phyloP scores from a whole-genome alignment of 2,797 vertebrate species.

The Chloroceryle amazona region DNA sequence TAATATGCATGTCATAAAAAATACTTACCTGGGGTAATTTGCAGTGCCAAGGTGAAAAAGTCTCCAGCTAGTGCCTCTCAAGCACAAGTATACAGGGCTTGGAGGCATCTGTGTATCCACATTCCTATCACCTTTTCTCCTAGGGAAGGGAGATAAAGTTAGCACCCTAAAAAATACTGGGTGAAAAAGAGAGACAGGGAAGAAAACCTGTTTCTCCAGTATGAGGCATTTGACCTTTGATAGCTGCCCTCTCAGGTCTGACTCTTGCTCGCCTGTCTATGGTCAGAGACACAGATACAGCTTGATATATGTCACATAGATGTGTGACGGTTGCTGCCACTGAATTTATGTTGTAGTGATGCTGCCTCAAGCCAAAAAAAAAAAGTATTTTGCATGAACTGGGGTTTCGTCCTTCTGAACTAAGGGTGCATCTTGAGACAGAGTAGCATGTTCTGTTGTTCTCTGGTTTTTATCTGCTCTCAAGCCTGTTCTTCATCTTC shows the following conservation, averaged over 20 bases:
- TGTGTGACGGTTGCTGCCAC: not conserved
- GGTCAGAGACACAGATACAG: not conserved
- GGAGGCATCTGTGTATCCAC: not conserved
- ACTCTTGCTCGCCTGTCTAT: not conserved
- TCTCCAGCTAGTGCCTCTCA: not conserved
- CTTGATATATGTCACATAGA: not conserved
- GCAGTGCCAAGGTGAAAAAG: not conserved
- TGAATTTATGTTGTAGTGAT: not conserved
- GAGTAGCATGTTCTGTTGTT: not conserved
- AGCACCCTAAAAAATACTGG: not conserved
- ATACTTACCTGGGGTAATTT: not conserved
- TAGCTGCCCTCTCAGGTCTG: not conserved
- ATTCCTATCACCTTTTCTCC: rapidly evolving
- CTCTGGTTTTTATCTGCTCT: not conserved
- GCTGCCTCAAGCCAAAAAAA: not conserved
- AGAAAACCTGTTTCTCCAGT: not conserved
- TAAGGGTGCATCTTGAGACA: not conserved
- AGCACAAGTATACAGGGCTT: not conserved
- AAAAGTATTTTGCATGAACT: not conserved
- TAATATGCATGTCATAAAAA: not conserved
- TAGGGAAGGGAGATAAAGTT: not conserved
- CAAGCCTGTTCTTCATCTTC: not conserved
- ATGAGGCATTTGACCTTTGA: not conserved
- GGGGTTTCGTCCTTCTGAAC: not conserved
- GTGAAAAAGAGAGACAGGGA: not conserved